Conservation (phyloP, 2,888 invertebrate species). For the Campaea margaritaria region DNA sequence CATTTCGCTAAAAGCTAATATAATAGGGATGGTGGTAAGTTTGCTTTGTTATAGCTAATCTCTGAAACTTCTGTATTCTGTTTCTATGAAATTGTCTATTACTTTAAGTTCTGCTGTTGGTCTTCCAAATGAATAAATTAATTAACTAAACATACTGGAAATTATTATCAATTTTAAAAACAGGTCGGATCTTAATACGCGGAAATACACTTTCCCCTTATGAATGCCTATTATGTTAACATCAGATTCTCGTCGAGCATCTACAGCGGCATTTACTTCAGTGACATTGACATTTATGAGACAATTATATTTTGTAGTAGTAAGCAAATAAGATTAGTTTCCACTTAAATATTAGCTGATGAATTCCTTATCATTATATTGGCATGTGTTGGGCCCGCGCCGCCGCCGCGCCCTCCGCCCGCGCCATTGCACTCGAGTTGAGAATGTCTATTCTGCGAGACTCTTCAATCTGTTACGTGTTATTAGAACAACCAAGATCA, state of each 20-base stretch:
- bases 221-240: conserved; percentile 31
- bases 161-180: too few species aligned
- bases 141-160: too few species aligned
- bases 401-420: too few species aligned
- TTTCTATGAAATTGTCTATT: too few species aligned
- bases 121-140: too few species aligned
- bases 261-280: conserved; percentile 16
- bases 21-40: too few species aligned
- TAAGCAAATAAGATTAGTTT: conserved; percentile 59
- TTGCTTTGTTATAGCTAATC: too few species aligned
- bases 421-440: background rate
- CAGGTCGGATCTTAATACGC: conserved; percentile 8
- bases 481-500: conserved; percentile 23
- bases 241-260: conserved; percentile 16
- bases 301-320: conserved; percentile 38
- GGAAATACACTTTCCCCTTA: conserved; percentile 27
- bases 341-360: conserved; percentile 50
- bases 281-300: conserved; percentile 14
- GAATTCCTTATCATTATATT: conserved; percentile 12
- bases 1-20: too few species aligned
- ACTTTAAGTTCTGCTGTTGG: too few species aligned
- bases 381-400: conserved; percentile 18
- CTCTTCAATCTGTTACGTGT: conserved; percentile 34
- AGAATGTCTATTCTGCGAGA: conserved; percentile 22
- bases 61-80: too few species aligned